phyloP scores from a whole-genome alignment of 2,888 invertebrate genomes.

The Sceliomorpha sp. region DNA sequence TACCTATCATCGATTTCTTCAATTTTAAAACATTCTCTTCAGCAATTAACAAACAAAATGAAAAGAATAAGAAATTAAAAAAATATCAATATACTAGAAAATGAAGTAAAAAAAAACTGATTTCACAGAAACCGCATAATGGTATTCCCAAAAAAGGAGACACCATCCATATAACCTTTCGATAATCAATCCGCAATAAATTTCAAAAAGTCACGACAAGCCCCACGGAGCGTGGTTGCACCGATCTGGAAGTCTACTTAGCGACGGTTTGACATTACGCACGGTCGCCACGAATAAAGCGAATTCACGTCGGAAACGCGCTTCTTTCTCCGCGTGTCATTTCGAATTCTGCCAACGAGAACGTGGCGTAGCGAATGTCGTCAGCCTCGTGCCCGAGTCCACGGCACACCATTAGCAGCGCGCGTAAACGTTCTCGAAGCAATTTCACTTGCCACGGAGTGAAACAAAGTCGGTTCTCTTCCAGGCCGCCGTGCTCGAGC shows the following conservation, averaged over 20 bases:
- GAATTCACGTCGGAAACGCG: conserved; percentile 29
- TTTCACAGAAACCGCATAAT: too few relatives aligned
- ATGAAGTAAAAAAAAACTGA: too few relatives aligned
- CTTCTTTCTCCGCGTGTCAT: conserved; percentile 30
- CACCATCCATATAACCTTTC: too few relatives aligned
- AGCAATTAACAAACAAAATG: too few relatives aligned
- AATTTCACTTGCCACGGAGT: conserved; percentile 53
- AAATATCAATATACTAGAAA: too few relatives aligned
- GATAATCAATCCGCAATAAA: conserved; percentile 1
- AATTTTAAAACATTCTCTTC: too few relatives aligned
- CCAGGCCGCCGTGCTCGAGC: too few relatives aligned
- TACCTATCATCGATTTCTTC: too few relatives aligned
- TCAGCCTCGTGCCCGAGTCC: conserved; percentile 23
- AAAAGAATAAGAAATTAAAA: too few relatives aligned
- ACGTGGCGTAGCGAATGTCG: conserved; percentile 39
- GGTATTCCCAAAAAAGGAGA: too few relatives aligned
- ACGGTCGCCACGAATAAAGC: conserved; percentile 18
- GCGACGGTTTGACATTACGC: conserved; percentile 9
- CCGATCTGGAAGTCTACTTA: conserved; percentile 3
- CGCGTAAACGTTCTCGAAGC: conserved; percentile 50
- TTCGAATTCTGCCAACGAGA: conserved; percentile 39
- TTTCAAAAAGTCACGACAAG: neutral
- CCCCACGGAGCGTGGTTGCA: too few relatives aligned
- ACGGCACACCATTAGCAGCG: conserved; percentile 11
- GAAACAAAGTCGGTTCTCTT: conserved; percentile 43